Evolutionary conservation across 2,888 invertebrate genomes (phyloP), one percentile per base, ranked within the genome.

Genomic region (Melanophora roralis): DNA sequence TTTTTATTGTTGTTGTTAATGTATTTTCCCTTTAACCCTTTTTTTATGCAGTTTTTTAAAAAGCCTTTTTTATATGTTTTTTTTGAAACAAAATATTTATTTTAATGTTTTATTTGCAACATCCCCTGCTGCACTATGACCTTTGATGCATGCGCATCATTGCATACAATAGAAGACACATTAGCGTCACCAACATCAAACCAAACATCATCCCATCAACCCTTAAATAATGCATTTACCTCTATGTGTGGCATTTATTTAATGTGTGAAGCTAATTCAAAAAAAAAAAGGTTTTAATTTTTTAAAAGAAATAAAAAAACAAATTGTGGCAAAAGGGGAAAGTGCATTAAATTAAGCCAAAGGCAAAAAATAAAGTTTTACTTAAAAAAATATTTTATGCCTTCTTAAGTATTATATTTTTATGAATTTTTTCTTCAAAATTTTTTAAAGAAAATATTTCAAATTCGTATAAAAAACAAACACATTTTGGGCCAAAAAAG

Each of bases 121-220:
- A 76, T 68, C 80, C 80, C 76, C 68, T 68, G 72, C 62, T 80
- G 80, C 80, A 80, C 80, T 73, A 55, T 80, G 80, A 80, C 80
- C 80, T 76, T 76, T 80, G 76, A 76, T 80, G 80, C 80, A 76
- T 76, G 76, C 76, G 80, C 80, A 80, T 80, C 76, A 76, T 64
- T 80, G 80, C 80, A 80, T 60, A 60, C 60, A 67, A 67, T 43
- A 67, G 59, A 67, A 40, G 57, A 59, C 23, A 47, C 11, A 49
- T 16, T 36, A 23, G 12, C 47, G 38, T 47, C 45, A 60, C 40
- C 14, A 38, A 7, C 53, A 53, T 43, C 45, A 55, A 45, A 57
- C n/a, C 16, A 27, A 38, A 49, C 59, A 23, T 53, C 47, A 64
- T 38, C 12, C n/a, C 12, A 59, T 6, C 73, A 69, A 77, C 69